Conservation (phyloP, 2,113 vertebrate genomes). For the Panurus biarmicus region DNA sequence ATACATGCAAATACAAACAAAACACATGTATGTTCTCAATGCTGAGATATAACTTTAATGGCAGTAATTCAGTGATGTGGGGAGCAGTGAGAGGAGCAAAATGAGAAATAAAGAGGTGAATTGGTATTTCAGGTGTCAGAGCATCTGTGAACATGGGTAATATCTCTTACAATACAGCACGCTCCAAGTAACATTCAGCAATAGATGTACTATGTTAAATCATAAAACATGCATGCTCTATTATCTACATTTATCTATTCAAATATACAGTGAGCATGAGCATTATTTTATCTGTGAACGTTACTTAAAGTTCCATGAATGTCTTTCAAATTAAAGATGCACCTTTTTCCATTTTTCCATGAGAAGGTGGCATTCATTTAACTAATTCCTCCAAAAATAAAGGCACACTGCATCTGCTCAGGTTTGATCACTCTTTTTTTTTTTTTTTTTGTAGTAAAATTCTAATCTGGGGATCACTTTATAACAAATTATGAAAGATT, state of each 20-base stretch:
- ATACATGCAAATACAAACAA: conserved; percentile 4
- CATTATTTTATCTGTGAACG: not conserved
- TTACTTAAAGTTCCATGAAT: not conserved
- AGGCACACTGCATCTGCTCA: not conserved
- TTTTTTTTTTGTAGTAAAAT: not conserved
- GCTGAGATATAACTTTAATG: not conserved
- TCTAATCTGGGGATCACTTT: not conserved
- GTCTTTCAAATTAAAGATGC: conserved; percentile 43
- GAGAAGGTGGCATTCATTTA: not conserved
- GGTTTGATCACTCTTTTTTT: not conserved
- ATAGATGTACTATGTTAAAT: not conserved
- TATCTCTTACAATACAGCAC: not conserved
- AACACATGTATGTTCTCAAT: not conserved
- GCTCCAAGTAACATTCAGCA: not conserved
- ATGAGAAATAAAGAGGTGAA: not conserved
- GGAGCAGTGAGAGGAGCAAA: not conserved
- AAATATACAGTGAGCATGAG: not conserved
- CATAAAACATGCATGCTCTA: not conserved
- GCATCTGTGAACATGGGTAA: not conserved
- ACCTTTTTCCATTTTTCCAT: conserved; percentile 12
- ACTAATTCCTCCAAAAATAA: not conserved
- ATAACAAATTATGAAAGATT: not conserved
- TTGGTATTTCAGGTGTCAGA: not conserved
- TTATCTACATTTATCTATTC: not conserved
- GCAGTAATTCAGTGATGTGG: not conserved